Evolutionary conservation across 2,888 invertebrate species (phyloP), one percentile per base, ranked within the genome.

Genomic region (Tachina grossa): DNA sequence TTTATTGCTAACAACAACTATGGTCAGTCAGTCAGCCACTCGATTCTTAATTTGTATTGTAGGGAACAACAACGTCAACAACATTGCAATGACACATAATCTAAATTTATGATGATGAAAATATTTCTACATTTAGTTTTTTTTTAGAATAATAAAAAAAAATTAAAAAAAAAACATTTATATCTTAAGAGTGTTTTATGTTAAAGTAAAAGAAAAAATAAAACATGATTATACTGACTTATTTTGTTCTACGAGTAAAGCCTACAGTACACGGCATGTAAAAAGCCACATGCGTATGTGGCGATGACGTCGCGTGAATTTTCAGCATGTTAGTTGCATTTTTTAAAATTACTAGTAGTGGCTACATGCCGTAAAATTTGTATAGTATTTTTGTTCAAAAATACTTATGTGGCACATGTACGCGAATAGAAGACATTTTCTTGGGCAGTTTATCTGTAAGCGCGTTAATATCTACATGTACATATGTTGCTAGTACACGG

Each of bases 21-120:
- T 63, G 63, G 55, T 72, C 71, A 71, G 63, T 72, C 39, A 63
- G 71, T 72, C 71, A 71, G 63, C 65, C 39, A 63, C 63, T 55
- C 55, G 57, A 47, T 74, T 63, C 63, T 59, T 59, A 63, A 78
- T 78, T 71, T 83, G 31, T 79, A 57, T 75, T 53, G 68, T 61
- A 65, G 57, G 22, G 55, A 68, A 65, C 41, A 68, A 65, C 41
- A 77, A 59, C 57, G 63, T 68, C 68, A 69, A 61, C 22, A 72
- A 55, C 63, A 79, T 43, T 51, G 59, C 71, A 79, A 80, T 79
- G 75, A 83, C 75, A 83, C 75, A 85, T 59, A 79, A 74, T 85
- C 78, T 79, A 79, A 85, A 85, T 82, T 75, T 85, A 83, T 82
- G 78, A 72, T 75, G 75, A 75, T 80, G 71, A 77, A 72, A 71